Evolutionary conservation across 2,113 vertebrate species (phyloP), one percentile per base, ranked within the genome.

Genomic region (Phaetusa simplex): DNA sequence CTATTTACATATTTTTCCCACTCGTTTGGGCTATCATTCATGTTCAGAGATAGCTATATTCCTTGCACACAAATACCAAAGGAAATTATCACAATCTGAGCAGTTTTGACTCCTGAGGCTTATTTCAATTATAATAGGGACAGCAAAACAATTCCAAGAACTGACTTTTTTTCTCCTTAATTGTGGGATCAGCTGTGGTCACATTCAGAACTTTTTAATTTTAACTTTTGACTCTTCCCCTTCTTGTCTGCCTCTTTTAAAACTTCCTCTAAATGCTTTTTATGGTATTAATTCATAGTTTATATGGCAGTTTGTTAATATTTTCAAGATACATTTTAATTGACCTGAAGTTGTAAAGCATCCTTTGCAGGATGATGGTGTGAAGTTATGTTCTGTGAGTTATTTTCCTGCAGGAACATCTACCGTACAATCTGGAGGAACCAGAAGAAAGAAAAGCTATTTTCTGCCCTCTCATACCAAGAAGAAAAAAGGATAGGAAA

Each of bases 41-140:
- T 77, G 49, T 84, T 95, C 52, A 94, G 81, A 88, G 86, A 91
- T 23, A 85, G 91, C 65, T 95, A 56, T 91, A 87, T 79, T 89
- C 62, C 89, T 93, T 92, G 61, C 49, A 91, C 49, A 91, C 15
- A 95, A 92, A 85, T 76, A 97, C 56, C 91, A 89, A 85, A 96
- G 91, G 84, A 95, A 97, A 94, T 91, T 61, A 69, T 53, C 81
- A 58, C 82, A 52, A 66, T 94, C 82, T 69, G 52, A 95, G 66
- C 56, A 73, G 52, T 83, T 91, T 62, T 52, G 73, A 53, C 86
- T 95, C 93, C 34, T 77, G 86, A 94, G 94, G 73, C 45, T 94
- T 94, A 77, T 87, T 95, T 93, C 89, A 87, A 89, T 95, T 95
- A 82, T 65, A 93, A 34, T 9, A 87, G 30, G 27, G 40, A 77